Base-by-base conservation (phyloP, 1,140 invertebrate genomes). In the Drosophila paulistorum region DNA sequence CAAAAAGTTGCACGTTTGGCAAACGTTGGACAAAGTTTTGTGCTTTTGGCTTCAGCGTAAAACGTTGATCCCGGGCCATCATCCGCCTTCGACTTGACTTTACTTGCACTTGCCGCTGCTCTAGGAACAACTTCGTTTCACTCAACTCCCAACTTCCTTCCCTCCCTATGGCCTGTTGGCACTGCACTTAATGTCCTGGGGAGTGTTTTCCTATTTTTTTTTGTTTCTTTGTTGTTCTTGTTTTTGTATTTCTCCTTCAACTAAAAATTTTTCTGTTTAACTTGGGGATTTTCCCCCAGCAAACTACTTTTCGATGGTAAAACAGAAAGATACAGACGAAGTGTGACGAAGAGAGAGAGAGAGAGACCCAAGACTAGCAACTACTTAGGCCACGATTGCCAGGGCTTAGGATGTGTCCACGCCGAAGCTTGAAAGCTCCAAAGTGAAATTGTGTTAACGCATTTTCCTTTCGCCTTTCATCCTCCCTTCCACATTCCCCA, bases 281-380 rank as follows among this genome's bases (percentile, higher is more conserved):
- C 71, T 91, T 89, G 77, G 83, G 90, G 90, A 91, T 91, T 91
- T 91, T 85, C 17, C 45, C 45, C 76, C 82, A 77, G 89, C 79
- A 89, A 91, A 91, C 89, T 91, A 91, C 84, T 86, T 90, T 87
- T 87, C 87, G 80, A 81, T 90, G 81, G 78, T 79, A 74, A 72
- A 64, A 81, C 66, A 83, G 79, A 80, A 17, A 70, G 48, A 65
- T 57, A 42, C 48, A 71, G 58, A 65, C 26, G 4, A 26, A 60
- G 65, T 65, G 57, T 58, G 62, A 71, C 65, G 66, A 57, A 68
- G 61, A 82, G 77, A 84, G 41, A 33, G 54, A 37, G 20, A 13
- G n/a, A 10, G 6, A 58, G 54, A 35, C 30, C 30, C 30, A 30
- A 35, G 39, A 76, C 76, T 68, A 81, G 75, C 77, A 84, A 91